Evolutionary conservation across 2,797 vertebrate species (phyloP), one percentile per base, ranked within the genome.

Genomic region (Aldrovandia affinis): DNA sequence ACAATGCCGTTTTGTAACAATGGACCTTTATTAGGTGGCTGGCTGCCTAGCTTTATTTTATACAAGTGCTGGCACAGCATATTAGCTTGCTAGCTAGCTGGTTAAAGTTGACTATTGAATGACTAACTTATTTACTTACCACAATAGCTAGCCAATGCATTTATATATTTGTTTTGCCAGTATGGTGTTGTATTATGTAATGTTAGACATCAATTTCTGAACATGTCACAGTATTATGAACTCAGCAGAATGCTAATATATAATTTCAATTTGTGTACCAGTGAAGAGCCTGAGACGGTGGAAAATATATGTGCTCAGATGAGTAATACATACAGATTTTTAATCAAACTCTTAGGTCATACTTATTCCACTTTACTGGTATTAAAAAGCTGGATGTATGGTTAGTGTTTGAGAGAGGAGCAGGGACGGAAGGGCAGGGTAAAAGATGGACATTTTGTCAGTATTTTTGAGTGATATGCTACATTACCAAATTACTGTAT

Each of bases 311-410:
- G 25, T 3, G 18, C 54, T 57, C 28, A 61, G 42, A 65, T 22
- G 22, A 84, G 39, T 42, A 50, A 80, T 59, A 36, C n/a, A 81
- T 47, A 65, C 63, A 55, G 28, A 68, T 20, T 47, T 84, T 78
- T n/a, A 50, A 52, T 68, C 36, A 28, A 57, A 78, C 36, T 15
- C 30, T 55, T 30, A 44, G 47, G 55, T 25, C 36, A 59, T 36
- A 75, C 65, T 1, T 79, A 73, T 10, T 75, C 47, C 68, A 55
- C 50, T 68, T 28, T 63, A 39, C 42, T 77, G 39, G 30, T 9
- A 33, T 39, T 42, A 2, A 68, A 36, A 68, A 81, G 5, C 44
- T 68, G 14, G 2, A 54, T 33, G 44, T 68, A 50, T 57, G 25
- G 39, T 81, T 63, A 55, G 6, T 63, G 55, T 59, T 82, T 52